phyloP scores from a whole-genome alignment of 2,113 vertebrate genomes.

The Cyrtonyx montezumae region DNA sequence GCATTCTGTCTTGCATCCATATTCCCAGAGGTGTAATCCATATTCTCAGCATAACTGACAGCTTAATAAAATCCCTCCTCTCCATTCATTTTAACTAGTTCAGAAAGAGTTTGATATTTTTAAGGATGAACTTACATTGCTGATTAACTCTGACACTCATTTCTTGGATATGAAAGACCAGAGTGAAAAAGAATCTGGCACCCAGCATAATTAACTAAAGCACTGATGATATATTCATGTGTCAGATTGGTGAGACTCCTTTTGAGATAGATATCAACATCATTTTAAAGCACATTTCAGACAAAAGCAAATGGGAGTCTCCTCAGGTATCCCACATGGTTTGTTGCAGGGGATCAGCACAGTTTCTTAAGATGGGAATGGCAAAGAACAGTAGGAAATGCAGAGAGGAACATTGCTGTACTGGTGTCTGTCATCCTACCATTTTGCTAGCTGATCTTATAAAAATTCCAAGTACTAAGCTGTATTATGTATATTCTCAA shows the following conservation, averaged over 20 bases:
- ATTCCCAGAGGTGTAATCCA: slow-evolving; percentile 22
- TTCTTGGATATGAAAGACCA: not conserved
- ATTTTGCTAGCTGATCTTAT: not conserved
- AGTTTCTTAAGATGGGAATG: not conserved
- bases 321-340: not conserved
- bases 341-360: not conserved
- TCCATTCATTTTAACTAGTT: not conserved
- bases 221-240: no score
- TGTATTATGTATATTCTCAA: not conserved
- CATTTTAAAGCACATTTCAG: not conserved
- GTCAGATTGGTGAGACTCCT: not conserved
- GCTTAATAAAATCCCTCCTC: slow-evolving; percentile 13
- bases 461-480: not conserved
- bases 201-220: not conserved
- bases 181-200: not conserved
- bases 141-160: not conserved
- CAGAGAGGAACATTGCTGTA: not conserved
- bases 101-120: not conserved
- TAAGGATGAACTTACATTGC: not conserved
- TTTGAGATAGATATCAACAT: not conserved
- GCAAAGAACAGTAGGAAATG: not conserved
- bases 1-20: not conserved
- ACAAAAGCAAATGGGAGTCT: not conserved
- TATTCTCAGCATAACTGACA: not conserved
- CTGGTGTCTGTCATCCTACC: not conserved